Evolutionary conservation across 2,888 invertebrate genomes (phyloP), one percentile per base, ranked within the genome.

Genomic region (Orthosia cruda): DNA sequence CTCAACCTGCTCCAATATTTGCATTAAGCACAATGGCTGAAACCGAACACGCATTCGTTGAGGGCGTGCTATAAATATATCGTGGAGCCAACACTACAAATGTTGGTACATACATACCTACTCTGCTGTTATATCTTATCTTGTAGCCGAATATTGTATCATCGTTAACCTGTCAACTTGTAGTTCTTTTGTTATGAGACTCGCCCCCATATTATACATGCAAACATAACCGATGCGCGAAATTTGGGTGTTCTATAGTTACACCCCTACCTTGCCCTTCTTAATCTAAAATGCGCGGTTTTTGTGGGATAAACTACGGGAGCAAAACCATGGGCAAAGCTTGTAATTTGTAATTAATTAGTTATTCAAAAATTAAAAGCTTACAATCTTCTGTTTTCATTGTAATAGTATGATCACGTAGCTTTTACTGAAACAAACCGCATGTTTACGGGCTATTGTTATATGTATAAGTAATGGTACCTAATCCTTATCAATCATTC

Each of bases 1-100:
- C 64, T 77, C 55, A 74, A 72, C 80, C 20, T 71, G 58, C 63
- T 80, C 80, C 71, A 79, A 76, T 79, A 71, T 71, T 63, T 80
- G 63, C 72, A 72, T 71, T 69, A 64, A n/a, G 58, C 40, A 63
- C 77, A 80, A 50, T 55, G 40, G 26, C 23, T 59, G 50, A 15
- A 64, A 54, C 73, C 18, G 55, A 61, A 74, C 59, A 50, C 64
- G 55, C 59, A 47, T 32, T 54, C 2, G 26, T 54, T 47, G 59
- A 59, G 58, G 59, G 74, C 18, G 32, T 26, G 11, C 64, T 55
- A 55, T 65, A 50, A 73, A 64, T 61, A 45, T 54, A 23, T 54
- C 26, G 54, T 7, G 7, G 47, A 13, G n/a, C 15, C n/a, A 23
- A 55, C 16, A 50, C 50, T 49, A 16, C 16, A 7, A 16, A 12